Base-by-base conservation (phyloP, 2,888 invertebrate genomes). In the Antheraea yamamai region DNA sequence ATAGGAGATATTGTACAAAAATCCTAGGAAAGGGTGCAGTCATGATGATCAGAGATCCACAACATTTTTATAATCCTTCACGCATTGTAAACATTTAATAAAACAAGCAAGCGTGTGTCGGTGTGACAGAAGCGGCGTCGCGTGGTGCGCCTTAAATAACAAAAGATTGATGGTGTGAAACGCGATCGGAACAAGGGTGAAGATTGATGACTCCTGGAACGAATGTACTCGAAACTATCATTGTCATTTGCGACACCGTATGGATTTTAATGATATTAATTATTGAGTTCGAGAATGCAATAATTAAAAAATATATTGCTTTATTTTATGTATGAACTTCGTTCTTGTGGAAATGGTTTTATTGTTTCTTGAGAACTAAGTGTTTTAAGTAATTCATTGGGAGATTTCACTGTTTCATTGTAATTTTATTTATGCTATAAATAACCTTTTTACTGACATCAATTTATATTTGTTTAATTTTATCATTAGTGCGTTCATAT, bases 141-240 rank as follows among this genome's bases (percentile, higher is more conserved):
- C 35, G 81, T 83, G 82, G 82, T 79, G 79, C 77, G 85, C 84
- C 85, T 82, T 83, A 87, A 87, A 87, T 87, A 87, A 84, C 83
- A 76, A 76, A 85, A 88, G 89, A 93, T 93, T 91, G 90, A 94
- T 94, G 92, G 87, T 89, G 85, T 83, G 79, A 83, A 85, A 81
- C 77, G 76, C 83, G 85, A 89, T 90, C 86, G 85, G 87, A 88
- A 89, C 88, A 85, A 86, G 92, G 92, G 93, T 81, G 89, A 86
- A 88, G 89, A 89, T 89, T 87, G 85, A 89, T 89, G 84, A 81
- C 82, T 79, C 75, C 71, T 77, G 82, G 77, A 80, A 80, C 79
- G 79, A 81, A 78, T 77, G 80, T 35, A 75, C 73, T 79, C 77
- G 77, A 39, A 70, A 61, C 68, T 71, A 86, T 85, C 82, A 84